Conservation (phyloP, 2,797 vertebrate genomes). For the Molossus alvarezi region DNA sequence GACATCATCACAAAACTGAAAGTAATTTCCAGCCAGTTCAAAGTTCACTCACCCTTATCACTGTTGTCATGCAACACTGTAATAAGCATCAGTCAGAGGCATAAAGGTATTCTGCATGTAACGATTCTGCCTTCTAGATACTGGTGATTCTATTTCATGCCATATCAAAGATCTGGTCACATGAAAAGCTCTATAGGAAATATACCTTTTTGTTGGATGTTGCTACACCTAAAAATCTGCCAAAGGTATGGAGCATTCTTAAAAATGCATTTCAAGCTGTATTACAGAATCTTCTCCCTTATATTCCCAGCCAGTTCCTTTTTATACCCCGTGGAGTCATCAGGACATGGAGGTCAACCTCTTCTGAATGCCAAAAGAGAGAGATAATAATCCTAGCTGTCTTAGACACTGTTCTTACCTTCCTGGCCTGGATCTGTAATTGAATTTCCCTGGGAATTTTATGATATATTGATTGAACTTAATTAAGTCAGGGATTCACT, state of each 20-base stretch:
- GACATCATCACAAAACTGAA: background rate
- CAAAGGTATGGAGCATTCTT: background rate
- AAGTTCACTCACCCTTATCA: conserved; percentile 68
- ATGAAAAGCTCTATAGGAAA: background rate
- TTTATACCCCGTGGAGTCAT: background rate
- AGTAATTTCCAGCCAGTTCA: conserved; percentile 76
- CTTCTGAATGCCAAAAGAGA: conserved; percentile 30
- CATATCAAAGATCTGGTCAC: background rate
- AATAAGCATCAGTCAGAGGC: conserved; percentile 30
- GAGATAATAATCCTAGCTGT: conserved; percentile 23
- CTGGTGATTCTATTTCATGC: conserved; percentile 28
- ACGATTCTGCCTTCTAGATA: conserved; percentile 24
- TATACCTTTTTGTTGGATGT: background rate
- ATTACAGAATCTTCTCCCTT: background rate
- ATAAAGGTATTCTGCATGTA: conserved; percentile 41
- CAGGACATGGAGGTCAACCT: background rate
- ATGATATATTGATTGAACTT: conserved; percentile 69
- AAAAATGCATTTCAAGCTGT: background rate
- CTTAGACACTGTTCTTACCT: conserved; percentile 41
- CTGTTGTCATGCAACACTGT: conserved; percentile 53
- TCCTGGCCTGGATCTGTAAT: conserved; percentile 42
- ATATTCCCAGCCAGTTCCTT: background rate
- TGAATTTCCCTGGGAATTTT: conserved; percentile 71
- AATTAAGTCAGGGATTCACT: conserved; percentile 64
- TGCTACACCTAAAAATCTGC: background rate